A percentile compares a stretch with the other conserved stretches of the same genome.
These are phyloP conservation scores for Gymnopithys bicolor DNA, from an alignment of 2,797 vertebrate genomes.

Conservation along the genomic window DNA sequence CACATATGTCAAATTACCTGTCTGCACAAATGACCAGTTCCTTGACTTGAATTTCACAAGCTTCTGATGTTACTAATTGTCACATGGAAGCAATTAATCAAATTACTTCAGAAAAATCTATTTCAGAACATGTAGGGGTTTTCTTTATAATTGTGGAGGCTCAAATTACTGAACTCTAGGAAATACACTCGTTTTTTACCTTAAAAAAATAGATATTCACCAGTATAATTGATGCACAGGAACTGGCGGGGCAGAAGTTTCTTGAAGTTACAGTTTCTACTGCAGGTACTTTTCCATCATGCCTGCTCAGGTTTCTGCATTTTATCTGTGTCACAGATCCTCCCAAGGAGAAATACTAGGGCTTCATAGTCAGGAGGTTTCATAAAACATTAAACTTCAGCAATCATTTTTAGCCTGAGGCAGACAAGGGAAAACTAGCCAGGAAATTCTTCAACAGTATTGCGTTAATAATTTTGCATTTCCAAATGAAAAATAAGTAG, in stretches of 20 bases:
- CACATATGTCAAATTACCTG: neutral
- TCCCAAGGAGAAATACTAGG: conserved; percentile 39
- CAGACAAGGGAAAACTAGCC: conserved; percentile 54
- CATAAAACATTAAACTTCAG: conserved; percentile 59
- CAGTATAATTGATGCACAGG: neutral
- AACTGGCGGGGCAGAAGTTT: neutral
- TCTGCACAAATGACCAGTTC: neutral
- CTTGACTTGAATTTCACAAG: neutral
- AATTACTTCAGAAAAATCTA: conserved; percentile 5
- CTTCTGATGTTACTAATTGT: neutral
- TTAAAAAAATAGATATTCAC: neutral
- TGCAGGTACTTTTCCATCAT: neutral
- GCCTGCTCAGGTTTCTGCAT: conserved; percentile 4
- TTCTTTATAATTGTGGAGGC: neutral
- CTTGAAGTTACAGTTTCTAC: neutral
- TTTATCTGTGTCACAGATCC: conserved; percentile 50
- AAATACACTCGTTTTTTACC: neutral
- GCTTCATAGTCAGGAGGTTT: conserved; percentile 43
- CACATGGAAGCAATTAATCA: neutral
- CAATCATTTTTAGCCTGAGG: conserved; percentile 52
- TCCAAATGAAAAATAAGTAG: conserved; percentile 65
- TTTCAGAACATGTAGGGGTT: neutral
- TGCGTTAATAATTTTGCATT: conserved; percentile 57
- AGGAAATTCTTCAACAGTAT: conserved; percentile 63
- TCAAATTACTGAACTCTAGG: neutral